phyloP scores from a whole-genome alignment of 92 coral and sea anemone genomes.

The Phymanthus crucifer region DNA sequence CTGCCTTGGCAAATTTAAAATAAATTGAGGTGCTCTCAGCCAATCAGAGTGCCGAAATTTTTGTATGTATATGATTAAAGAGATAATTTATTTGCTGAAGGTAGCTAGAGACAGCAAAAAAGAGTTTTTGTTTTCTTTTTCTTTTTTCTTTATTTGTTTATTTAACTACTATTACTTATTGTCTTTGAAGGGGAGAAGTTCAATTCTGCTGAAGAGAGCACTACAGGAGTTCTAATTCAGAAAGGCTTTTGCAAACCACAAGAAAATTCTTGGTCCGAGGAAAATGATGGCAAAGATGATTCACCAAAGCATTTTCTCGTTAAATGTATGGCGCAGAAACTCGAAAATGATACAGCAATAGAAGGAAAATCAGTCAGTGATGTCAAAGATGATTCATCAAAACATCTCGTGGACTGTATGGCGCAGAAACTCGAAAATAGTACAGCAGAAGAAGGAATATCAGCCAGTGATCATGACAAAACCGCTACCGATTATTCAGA shows the following conservation, averaged over 20 bases:
- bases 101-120: no score
- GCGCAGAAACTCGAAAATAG: not conserved
- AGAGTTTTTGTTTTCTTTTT: no score
- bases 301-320: not conserved
- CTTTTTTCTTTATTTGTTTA: not conserved
- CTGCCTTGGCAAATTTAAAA: no score
- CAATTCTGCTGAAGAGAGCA: slow-evolving; percentile 51
- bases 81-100: no score
- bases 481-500: not conserved
- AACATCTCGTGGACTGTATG: not conserved
- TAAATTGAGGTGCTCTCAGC: no score
- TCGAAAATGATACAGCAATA: not conserved
- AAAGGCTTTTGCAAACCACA: slow-evolving; percentile 15
- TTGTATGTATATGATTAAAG: no score
- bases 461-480: not conserved
- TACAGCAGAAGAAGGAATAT: not conserved
- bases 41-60: no score
- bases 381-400: not conserved
- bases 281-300: slow-evolving; percentile 1
- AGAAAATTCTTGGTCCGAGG: slow-evolving; percentile 18
- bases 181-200: slow-evolving; percentile 33
- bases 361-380: not conserved
- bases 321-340: not conserved
- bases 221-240: slow-evolving; percentile 43
- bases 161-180: not conserved